A percentile compares a stretch with the other conserved stretches of the same genome.
Evolutionary conservation across 2,113 vertebrate species (phyloP).

Genomic region (Nesogale talazaci): DNA sequence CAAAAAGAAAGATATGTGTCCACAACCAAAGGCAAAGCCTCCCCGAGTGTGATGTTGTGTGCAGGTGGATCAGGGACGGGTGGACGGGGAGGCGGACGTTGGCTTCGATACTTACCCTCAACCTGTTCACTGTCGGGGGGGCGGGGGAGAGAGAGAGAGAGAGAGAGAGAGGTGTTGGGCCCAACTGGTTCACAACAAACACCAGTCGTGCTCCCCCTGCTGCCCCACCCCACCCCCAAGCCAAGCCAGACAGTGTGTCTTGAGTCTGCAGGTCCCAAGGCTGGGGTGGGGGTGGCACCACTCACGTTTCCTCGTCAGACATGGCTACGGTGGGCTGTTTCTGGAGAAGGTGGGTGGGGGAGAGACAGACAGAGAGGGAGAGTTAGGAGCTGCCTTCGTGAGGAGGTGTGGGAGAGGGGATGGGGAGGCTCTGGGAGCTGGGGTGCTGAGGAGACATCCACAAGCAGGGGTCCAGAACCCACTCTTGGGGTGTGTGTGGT

Average conservation of each 20-base stretch:
- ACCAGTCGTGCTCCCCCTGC: too few species aligned
- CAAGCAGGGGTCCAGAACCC: neutral
- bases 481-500: too few species aligned
- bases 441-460: neutral
- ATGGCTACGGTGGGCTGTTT: slow-evolving; percentile 86
- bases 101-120: slow-evolving; percentile 90
- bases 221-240: neutral
- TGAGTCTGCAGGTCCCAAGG: rapidly evolving
- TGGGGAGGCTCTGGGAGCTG: neutral
- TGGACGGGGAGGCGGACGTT: too few species aligned
- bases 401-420: neutral
- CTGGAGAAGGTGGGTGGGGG: slow-evolving; percentile 80
- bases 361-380: rapidly evolving
- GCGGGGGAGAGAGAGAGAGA: neutral
- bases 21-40: rapidly evolving
- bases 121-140: slow-evolving; percentile 88
- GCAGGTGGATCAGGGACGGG: neutral
- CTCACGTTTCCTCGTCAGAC: slow-evolving; percentile 98
- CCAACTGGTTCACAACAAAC: too few species aligned
- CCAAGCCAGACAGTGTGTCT: neutral
- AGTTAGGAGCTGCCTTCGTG: neutral
- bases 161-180: neutral
- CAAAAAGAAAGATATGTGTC: neutral
- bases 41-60: neutral
- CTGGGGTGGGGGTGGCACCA: slow-evolving; percentile 17